A percentile compares a stretch with the other conserved stretches of the same genome.
Evolutionary conservation across 2,888 invertebrate genomes (phyloP).

Genomic region (Scaptomyza parva): DNA sequence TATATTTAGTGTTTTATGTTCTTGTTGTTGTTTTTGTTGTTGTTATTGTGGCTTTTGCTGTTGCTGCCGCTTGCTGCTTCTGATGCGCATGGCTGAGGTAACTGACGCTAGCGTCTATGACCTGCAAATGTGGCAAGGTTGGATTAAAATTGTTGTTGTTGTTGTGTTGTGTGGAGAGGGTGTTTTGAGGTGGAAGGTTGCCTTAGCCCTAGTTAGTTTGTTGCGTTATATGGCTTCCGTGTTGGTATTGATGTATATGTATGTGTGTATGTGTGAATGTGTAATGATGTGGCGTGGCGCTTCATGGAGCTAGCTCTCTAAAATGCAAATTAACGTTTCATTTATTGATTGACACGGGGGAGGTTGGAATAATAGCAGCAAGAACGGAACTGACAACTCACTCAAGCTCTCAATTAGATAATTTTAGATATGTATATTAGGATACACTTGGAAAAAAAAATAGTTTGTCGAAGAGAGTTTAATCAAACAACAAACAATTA

Average conservation of each 20-base stretch:
- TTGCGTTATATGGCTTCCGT: slow-evolving; percentile 50
- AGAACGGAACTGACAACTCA: slow-evolving; percentile 12
- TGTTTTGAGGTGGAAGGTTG: background rate
- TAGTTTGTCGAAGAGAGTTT: too few species aligned
- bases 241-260: slow-evolving; percentile 4
- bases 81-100: slow-evolving; percentile 58
- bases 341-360: slow-evolving; percentile 57
- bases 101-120: slow-evolving; percentile 65
- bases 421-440: background rate
- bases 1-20: slow-evolving; percentile 13
- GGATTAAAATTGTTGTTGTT: slow-evolving; percentile 41
- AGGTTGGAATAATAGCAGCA: background rate
- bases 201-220: slow-evolving; percentile 17
- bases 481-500: too few species aligned
- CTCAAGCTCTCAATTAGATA: slow-evolving; percentile 58
- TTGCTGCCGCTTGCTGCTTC: slow-evolving; percentile 51
- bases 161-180: background rate
- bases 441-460: background rate
- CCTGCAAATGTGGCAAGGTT: slow-evolving; percentile 66
- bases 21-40: slow-evolving; percentile 27
- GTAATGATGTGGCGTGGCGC: too few species aligned
- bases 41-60: slow-evolving; percentile 43
- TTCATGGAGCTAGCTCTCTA: slow-evolving; percentile 26
- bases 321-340: slow-evolving; percentile 63
- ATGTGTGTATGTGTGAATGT: slow-evolving; percentile 7